These are phyloP conservation scores for Cranoglanis bouderius DNA, from an alignment of 2,113 vertebrate genomes.

Conservation along the genomic window DNA sequence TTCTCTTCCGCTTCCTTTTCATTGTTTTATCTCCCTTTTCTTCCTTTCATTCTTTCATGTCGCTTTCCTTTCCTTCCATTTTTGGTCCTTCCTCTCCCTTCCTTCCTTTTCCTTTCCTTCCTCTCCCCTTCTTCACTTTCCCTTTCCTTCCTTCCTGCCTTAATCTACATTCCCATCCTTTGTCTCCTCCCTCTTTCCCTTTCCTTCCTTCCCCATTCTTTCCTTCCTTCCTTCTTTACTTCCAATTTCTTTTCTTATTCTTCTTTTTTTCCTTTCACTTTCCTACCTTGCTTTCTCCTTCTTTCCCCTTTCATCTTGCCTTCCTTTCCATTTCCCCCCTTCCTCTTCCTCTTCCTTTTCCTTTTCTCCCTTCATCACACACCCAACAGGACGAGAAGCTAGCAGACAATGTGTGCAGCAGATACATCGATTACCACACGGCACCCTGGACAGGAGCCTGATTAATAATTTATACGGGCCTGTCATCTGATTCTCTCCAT, in stretches of 20 bases:
- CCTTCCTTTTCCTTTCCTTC: neutral
- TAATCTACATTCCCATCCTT: neutral
- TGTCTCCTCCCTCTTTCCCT: neutral
- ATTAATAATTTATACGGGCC: constrained; percentile 13
- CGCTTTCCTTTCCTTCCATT: neutral
- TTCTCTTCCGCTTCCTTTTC: neutral
- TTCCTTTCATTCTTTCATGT: neutral
- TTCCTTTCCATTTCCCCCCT: neutral
- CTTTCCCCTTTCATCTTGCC: too few relatives aligned
- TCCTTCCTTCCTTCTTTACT: neutral
- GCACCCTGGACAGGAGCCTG: constrained; percentile 20
- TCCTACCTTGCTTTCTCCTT: neutral
- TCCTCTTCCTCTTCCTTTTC: too few relatives aligned
- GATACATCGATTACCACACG: constrained; percentile 5
- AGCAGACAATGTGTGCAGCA: neutral
- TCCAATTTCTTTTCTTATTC: neutral
- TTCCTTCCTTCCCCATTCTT: neutral
- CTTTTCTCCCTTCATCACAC: neutral
- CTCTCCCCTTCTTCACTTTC: neutral
- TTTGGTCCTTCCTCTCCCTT: too few relatives aligned
- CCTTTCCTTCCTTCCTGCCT: neutral
- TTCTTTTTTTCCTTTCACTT: neutral
- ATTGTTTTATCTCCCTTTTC: neutral
- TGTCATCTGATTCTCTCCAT: constrained; percentile 30
- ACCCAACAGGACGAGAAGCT: too few relatives aligned